phyloP scores from a whole-genome alignment of 2,888 invertebrate genomes.

The Melanostoma mellinum region DNA sequence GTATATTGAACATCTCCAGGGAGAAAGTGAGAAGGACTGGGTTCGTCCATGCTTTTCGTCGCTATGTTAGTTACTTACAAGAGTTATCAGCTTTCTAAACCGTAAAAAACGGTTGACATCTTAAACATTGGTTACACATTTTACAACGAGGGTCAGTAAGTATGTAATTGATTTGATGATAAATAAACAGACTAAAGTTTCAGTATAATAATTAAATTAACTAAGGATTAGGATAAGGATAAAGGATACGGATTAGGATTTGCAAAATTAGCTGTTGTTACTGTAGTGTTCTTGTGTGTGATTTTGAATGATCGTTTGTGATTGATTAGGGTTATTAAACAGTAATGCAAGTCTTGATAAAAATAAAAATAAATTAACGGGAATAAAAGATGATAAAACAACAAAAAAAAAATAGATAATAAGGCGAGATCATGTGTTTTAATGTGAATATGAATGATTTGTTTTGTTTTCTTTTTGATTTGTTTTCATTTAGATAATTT shows the following conservation, averaged over 20 bases:
- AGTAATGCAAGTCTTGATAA: slow-evolving; percentile 30
- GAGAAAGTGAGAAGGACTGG: slow-evolving; percentile 37
- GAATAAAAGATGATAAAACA: slow-evolving; percentile 42
- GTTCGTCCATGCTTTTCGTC: slow-evolving; percentile 40
- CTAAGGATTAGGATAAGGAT: slow-evolving; percentile 13
- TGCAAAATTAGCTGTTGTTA: slow-evolving; percentile 70
- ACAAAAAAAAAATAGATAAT: slow-evolving; percentile 18
- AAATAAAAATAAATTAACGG: slow-evolving; percentile 29
- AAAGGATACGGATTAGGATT: slow-evolving; percentile 22
- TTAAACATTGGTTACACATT: slow-evolving; percentile 56
- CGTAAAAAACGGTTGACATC: slow-evolving; percentile 39
- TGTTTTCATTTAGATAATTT: slow-evolving; percentile 66
- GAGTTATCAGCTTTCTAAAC: slow-evolving; percentile 49
- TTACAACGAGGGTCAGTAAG: slow-evolving; percentile 60
- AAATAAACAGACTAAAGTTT: slow-evolving; percentile 4
- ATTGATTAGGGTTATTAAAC: slow-evolving; percentile 41
- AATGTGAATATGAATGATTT: slow-evolving; percentile 57
- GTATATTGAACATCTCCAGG: slow-evolving; percentile 1
- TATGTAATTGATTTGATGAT: slow-evolving; percentile 10
- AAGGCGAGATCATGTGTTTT: slow-evolving; percentile 51
- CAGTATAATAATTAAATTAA: background rate
- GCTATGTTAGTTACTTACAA: slow-evolving; percentile 67
- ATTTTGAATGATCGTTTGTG: slow-evolving; percentile 27
- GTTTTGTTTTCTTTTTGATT: slow-evolving; percentile 54
- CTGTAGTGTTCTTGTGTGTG: slow-evolving; percentile 52